Evolutionary conservation across 2,888 invertebrate genomes (phyloP), one percentile per base, ranked within the genome.

Genomic region (Lithosia quadra): DNA sequence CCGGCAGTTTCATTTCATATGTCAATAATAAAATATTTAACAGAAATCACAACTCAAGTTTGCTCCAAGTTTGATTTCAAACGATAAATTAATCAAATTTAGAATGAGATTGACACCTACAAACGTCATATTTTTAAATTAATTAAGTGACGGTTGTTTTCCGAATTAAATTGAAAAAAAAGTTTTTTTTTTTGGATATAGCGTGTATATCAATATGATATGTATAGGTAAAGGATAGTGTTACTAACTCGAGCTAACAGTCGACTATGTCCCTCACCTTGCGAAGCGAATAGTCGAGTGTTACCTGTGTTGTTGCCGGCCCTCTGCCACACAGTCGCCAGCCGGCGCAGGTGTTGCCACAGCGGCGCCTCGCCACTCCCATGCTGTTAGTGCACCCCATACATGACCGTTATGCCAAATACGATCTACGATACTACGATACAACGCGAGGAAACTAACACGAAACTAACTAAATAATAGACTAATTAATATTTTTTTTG

Each of bases 321-420:
- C 73, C 87, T 85, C 74, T 87, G 91, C 91, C 93, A 91, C 77
- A 82, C 87, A 72, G 90, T 87, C 82, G 94, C 91, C 79, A 90
- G 90, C 67, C 84, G 86, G 49, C 95, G 93, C 89, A 95, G 91
- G 87, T 92, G 93, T 69, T 88, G 84, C 92, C 95, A 93, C 86
- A 95, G 92, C 88, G 93, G 92, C 89, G 92, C 89, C 83, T 89
- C 91, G 67, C 90, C 70, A 67, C 91, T 90, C 89, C 95, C 96
- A 95, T 96, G 96, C 96, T 96, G 96, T 96, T 96, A 96, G 96
- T 96, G 92, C 91, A 88, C 90, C 92, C 89, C 78, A 77, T 76
- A 81, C 79, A 87, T 85, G 80, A 87, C 88, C 88, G 81, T 81
- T 85, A 88, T 36, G 64, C 64, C 84, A 76, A 55, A 58, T 77